These are phyloP conservation scores for Drosophila arawakana DNA, from an alignment of 1,140 invertebrate species.

Conservation along the genomic window DNA sequence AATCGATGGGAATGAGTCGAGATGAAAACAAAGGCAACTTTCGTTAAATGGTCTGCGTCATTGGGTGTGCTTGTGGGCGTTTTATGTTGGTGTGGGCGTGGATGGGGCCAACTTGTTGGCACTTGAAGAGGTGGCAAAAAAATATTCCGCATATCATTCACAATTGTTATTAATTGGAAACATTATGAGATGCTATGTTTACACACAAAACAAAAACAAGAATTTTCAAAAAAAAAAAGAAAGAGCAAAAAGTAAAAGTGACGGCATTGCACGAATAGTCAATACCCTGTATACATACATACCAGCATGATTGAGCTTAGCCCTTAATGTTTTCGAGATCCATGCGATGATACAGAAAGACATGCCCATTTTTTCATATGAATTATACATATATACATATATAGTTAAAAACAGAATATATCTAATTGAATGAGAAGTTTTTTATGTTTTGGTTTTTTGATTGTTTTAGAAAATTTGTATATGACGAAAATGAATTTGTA, in stretches of 20 bases:
- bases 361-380: slow-evolving; percentile 13
- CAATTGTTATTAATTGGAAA: slow-evolving; percentile 79
- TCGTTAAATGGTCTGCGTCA: slow-evolving; percentile 18
- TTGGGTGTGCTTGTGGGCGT: neutral
- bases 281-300: slow-evolving; percentile 12
- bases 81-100: neutral
- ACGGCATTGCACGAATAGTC: neutral
- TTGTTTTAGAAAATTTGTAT: slow-evolving; percentile 21
- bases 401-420: slow-evolving; percentile 4
- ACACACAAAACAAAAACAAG: slow-evolving; percentile 46
- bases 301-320: slow-evolving; percentile 13
- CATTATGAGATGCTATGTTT: slow-evolving; percentile 72
- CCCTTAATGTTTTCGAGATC: slow-evolving; percentile 7
- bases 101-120: slow-evolving; percentile 20
- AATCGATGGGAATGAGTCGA: slow-evolving; percentile 2
- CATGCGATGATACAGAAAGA: slow-evolving; percentile 8
- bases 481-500: slow-evolving; percentile 18
- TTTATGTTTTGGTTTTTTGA: slow-evolving; percentile 11
- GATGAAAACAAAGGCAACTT: neutral
- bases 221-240: slow-evolving; percentile 46
- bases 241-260: slow-evolving; percentile 11
- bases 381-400: slow-evolving; percentile 9
- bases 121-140: slow-evolving; percentile 5
- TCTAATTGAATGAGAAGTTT: slow-evolving; percentile 9
- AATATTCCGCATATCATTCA: slow-evolving; percentile 40